These are phyloP conservation scores for Turnix velox DNA, from an alignment of 2,113 vertebrate genomes.

Conservation along the genomic window DNA sequence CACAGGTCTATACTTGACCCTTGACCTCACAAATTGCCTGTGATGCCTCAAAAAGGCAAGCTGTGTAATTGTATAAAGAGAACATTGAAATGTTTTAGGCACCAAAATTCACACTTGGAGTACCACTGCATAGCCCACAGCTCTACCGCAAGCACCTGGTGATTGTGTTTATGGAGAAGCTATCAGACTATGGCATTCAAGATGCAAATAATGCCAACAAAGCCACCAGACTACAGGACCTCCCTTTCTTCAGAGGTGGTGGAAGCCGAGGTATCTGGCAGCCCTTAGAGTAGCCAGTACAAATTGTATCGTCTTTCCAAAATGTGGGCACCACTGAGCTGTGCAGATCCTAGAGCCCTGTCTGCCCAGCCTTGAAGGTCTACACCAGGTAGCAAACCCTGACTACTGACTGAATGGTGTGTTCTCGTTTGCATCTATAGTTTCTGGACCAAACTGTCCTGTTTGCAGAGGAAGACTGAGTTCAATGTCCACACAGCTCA, in stretches of 20 bases:
- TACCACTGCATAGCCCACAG: not conserved
- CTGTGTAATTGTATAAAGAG: not conserved
- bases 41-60: not conserved
- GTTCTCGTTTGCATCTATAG: not conserved
- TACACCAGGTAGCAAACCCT: not conserved
- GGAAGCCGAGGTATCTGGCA: not conserved
- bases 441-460: not conserved
- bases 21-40: rapidly evolving
- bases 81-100: not conserved
- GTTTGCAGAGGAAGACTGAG: not conserved
- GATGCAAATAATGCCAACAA: not conserved
- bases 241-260: not conserved
- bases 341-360: not conserved
- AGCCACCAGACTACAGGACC: not conserved
- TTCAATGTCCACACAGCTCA: rapidly evolving
- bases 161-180: not conserved
- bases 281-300: not conserved
- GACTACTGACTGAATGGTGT: not conserved
- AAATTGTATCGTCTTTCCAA: not conserved
- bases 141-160: not conserved
- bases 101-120: not conserved
- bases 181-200: not conserved
- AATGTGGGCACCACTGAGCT: not conserved
- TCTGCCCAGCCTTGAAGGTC: not conserved
- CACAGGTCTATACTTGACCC: not conserved